Evolutionary conservation across 2,797 vertebrate genomes (phyloP).

Genomic region (Arremon aurantiirostris): DNA sequence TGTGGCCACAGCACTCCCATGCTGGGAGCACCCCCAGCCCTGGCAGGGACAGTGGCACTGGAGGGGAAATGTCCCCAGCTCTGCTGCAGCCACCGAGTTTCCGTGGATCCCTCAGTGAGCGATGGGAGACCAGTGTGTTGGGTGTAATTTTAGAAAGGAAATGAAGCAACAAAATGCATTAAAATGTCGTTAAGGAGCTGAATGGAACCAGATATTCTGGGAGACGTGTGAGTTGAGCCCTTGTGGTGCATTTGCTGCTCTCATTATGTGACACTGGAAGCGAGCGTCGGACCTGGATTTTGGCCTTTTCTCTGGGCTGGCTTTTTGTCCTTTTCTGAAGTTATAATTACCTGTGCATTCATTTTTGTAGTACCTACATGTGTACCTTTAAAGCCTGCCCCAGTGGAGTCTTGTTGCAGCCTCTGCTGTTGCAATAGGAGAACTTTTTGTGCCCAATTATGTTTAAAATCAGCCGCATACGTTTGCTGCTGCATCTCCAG

Average conservation of each 20-base stretch:
- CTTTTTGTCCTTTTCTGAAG: constrained; percentile 14
- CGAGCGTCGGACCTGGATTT: background rate
- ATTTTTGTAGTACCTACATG: background rate
- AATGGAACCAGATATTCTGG: background rate
- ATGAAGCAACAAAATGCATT: constrained; percentile 51
- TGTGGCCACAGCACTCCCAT: accelerated
- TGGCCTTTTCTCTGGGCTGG: background rate
- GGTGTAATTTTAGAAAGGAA: constrained; percentile 57
- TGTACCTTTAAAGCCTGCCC: background rate
- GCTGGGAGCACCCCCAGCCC: background rate
- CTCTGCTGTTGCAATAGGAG: constrained; percentile 23
- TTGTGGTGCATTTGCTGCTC: background rate
- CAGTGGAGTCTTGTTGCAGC: background rate
- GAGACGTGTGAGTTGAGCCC: background rate
- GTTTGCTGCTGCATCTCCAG: constrained; percentile 23
- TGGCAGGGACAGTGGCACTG: accelerated
- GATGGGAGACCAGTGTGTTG: background rate
- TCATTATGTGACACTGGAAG: background rate
- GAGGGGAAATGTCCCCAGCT: accelerated
- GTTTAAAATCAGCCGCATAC: constrained; percentile 35
- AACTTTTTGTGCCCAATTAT: constrained; percentile 55
- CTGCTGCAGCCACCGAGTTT: accelerated
- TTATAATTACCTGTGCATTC: constrained; percentile 40
- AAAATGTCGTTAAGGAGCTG: constrained; percentile 34
- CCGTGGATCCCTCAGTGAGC: background rate